Evolutionary conservation across 64 coral and sea anemone genomes (phyloP).

Genomic region (Montipora capricornis): DNA sequence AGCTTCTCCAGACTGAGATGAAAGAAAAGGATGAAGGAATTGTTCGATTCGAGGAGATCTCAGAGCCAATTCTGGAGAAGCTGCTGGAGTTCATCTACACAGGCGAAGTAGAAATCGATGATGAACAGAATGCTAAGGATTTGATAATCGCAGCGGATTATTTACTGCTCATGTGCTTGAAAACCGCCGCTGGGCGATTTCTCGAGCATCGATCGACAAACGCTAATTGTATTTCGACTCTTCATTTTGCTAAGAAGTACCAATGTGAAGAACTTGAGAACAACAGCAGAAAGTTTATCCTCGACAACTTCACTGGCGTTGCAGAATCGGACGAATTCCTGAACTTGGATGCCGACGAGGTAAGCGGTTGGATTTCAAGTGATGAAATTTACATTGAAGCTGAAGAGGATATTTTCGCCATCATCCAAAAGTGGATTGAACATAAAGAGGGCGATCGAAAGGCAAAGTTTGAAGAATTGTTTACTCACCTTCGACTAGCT

Average conservation of each 20-base stretch:
- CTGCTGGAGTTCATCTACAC: slow-evolving; percentile 30
- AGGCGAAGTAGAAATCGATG: background rate
- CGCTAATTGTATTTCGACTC: background rate
- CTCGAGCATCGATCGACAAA: background rate
- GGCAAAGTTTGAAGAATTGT: slow-evolving; percentile 5
- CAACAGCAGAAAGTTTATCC: background rate
- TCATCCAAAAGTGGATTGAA: slow-evolving; percentile 14
- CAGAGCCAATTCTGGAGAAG: background rate
- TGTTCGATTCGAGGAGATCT: background rate
- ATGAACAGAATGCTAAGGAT: background rate
- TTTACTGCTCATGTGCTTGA: slow-evolving; percentile 18
- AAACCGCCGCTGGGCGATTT: background rate
- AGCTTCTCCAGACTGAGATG: slow-evolving; percentile 19
- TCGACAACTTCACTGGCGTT: background rate
- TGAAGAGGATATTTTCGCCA: background rate
- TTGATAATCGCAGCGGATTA: slow-evolving; percentile 12
- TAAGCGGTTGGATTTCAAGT: background rate
- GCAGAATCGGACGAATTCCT: background rate
- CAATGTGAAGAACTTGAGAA: background rate
- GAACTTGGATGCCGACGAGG: background rate
- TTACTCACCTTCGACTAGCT: background rate
- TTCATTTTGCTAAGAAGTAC: slow-evolving; percentile 13
- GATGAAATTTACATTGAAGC: background rate
- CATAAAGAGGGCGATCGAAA: background rate
- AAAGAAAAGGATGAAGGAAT: slow-evolving; percentile 27